Evolutionary conservation across 1,140 invertebrate species (phyloP), one percentile per base, ranked within the genome.

Genomic region (Hyles euphorbiae): DNA sequence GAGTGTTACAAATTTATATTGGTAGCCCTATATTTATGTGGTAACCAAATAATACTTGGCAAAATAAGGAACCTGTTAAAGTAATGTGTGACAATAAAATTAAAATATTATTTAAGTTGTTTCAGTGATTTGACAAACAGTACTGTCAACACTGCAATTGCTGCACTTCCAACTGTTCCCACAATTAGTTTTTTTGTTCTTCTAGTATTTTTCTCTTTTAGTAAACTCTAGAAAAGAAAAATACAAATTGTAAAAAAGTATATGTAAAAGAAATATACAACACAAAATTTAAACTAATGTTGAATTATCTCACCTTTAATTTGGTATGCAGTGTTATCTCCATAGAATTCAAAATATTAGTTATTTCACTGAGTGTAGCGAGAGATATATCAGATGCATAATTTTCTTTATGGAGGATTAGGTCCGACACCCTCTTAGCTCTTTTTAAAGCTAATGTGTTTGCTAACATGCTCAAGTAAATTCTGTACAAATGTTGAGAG

Each of bases 351-450:
- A 87, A 67, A 56, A 81, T 76, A 33, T 70, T 79, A 58, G 72
- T 80, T 43, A 88, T 82, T 70, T 83, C 76, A 63, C 74, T 76
- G 9, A 87, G 53, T 48, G 79, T 84, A 58, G 64, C 51, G n/a
- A 87, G 55, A 36, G 83, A 75, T 55, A 87, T 67, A 66, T 84
- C 76, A 34, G 87, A 83, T 9, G 84, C 78, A 79, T 81, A 84
- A 67, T 80, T 81, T n/a, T 87, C 79, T 67, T 77, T 74, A 48
- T 74, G 62, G 34, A 87, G 58, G 53, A 83, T 63, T 64, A 73
- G 74, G 53, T 88, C 83, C 9, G 73, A 53, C 36, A 74, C 58
- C 33, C 76, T 81, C 32, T 78, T 72, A 36, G 70, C 74, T 55
- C 85, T 87, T 57, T 77, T 86, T 44, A 89, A 49, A 34, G 78